Evolutionary conservation across 2,113 vertebrate genomes (phyloP), one percentile per base, ranked within the genome.

Genomic region (Chinchilla lanigera): DNA sequence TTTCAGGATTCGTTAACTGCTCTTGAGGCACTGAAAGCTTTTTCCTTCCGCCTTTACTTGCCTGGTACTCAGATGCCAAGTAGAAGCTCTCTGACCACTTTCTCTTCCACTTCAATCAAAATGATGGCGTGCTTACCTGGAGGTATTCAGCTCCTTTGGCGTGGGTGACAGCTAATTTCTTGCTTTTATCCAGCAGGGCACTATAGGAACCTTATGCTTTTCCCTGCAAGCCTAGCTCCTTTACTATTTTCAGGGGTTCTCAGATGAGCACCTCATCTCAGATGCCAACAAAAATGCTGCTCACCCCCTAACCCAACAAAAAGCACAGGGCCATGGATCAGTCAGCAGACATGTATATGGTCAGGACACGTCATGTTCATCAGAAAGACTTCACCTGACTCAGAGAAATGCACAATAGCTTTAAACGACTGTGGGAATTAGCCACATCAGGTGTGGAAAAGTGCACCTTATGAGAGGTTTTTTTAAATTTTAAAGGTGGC

Each of bases 91-190:
- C 98, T 96, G 35, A 1, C 78, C 47, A 90, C 95, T 98, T 97
- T 78, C 97, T 97, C 94, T 86, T 44, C 98, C 98, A 97, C 98
- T 98, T 99, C 98, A 99, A 98, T 99, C 98, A 98, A 97, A 93
- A 97, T 67, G 95, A 98, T 97, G 97, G 96, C 41, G 61, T 82
- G 95, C 97, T 90, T 90, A 93, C 96, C 94, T 95, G 13, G 89
- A 98, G 96, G 95, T 84, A 94, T 90, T 97, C 60, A 60, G 89
- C 81, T 93, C 97, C 94, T 97, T 97, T 60, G 96, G 96, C 75
- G 89, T 98, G 96, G 97, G 97, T 93, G 94, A 93, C 81, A 97
- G 96, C 89, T 98, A 97, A 98, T 99, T 98, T 98, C 97, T 97
- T 96, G 94, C 98, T 98, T 98, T 98, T 98, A 98, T 95, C 97